Evolutionary conservation across 1,140 invertebrate genomes (phyloP).

Genomic region (Dysdera silvatica): DNA sequence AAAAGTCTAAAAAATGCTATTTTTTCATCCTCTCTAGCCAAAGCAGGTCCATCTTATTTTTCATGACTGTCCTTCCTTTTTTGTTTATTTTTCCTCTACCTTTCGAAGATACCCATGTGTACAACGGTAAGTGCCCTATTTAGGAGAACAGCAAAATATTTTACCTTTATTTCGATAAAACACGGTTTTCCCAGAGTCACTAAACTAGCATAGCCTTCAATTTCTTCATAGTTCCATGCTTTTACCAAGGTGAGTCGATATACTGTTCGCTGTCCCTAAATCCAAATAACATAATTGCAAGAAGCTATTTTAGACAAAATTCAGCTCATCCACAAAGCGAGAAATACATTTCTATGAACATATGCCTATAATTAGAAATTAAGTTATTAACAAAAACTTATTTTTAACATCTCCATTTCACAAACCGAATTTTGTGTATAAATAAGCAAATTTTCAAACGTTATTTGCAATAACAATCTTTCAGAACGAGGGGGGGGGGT

Average conservation of each 20-base stretch:
- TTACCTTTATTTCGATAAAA: constrained; percentile 59
- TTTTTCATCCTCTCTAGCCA: no score
- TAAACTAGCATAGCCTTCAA: constrained; percentile 54
- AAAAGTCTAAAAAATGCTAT: no score
- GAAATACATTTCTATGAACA: neutral
- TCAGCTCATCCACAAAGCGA: no score
- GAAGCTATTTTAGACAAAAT: no score
- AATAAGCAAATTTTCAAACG: neutral
- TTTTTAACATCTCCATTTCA: neutral
- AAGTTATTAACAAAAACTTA: neutral
- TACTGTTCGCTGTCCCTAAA: constrained; percentile 54
- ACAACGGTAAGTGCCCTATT: no score
- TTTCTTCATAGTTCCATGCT: constrained; percentile 55
- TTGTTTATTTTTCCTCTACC: no score
- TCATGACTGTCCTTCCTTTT: no score
- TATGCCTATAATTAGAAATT: neutral
- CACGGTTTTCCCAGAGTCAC: constrained; percentile 55
- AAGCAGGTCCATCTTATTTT: no score
- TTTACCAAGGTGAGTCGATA: constrained; percentile 59
- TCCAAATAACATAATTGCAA: no score
- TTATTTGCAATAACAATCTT: no score
- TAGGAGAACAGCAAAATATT: constrained; percentile 24
- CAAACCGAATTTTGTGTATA: neutral
- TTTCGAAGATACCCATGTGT: no score
- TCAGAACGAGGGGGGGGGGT: no score